A percentile compares a stretch with the other conserved stretches of the same genome.
Conservation (phyloP, 2,888 invertebrate species). For the Orchesella flavescens region DNA sequence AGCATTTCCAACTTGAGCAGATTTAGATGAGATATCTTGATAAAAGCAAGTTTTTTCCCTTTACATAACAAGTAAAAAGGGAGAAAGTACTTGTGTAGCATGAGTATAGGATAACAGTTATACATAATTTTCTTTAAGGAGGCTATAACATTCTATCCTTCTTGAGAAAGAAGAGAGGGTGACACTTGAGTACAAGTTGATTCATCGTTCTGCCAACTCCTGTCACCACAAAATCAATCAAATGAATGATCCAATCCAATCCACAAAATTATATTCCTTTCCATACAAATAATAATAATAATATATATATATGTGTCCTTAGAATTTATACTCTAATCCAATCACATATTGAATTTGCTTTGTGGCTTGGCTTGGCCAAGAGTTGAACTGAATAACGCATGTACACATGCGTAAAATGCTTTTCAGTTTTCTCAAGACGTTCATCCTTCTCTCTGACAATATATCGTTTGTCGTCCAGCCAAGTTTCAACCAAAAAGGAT, state of each 20-base stretch:
- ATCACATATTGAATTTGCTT: too few species aligned
- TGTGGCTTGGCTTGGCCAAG: too few species aligned
- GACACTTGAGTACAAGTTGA: slow-evolving; percentile 57
- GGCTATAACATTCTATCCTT: too few species aligned
- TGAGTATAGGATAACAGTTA: background rate
- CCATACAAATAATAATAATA: too few species aligned
- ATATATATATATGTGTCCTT: too few species aligned
- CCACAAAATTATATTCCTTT: too few species aligned
- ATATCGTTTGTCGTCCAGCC: too few species aligned
- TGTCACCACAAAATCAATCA: slow-evolving; percentile 64
- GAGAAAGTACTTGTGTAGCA: background rate
- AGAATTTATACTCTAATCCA: too few species aligned
- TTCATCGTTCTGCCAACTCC: slow-evolving; percentile 58
- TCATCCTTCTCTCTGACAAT: background rate
- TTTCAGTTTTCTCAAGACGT: background rate
- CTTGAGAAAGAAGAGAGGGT: slow-evolving; percentile 14
- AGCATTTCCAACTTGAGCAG: too few species aligned
- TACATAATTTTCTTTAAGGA: too few species aligned
- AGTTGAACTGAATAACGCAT: background rate
- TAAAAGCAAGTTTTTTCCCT: background rate
- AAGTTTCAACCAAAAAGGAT: too few species aligned
- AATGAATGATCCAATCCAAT: background rate
- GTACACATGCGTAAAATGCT: slow-evolving; percentile 45
- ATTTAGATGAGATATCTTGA: too few species aligned
- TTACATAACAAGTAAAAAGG: background rate